Base-by-base conservation (phyloP, 2,113 vertebrate species). In the Rostratula benghalensis region DNA sequence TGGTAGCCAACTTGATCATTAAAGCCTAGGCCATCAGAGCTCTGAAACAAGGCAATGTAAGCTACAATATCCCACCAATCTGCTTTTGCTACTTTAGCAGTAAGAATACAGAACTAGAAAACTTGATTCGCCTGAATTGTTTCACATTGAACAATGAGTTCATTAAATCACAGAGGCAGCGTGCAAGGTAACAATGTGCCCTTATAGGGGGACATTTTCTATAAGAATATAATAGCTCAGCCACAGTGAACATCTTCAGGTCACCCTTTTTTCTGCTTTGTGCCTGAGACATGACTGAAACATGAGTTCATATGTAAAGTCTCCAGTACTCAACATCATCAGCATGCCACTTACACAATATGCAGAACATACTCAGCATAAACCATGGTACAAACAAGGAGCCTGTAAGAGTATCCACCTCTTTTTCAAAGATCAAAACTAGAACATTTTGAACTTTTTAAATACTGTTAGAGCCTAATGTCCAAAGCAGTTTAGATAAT, bases 131-230 rank as follows among this genome's bases (percentile, higher is more conserved):
- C 61, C 45, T 0, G 0, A 87, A 65, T 24, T 68, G 37, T 21
- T 78, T 74, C 46, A 43, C 19, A 24, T 0, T 30, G 50, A 93
- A 84, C 23, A 46, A 87, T 25, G 22, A 28, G 43, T 63, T 78
- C 25, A 60, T 59, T 68, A 79, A 51, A 91, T 64, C 33, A 71
- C 17, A 0, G 0, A 31, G 54, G 41, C 3, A 1, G 41, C 3
- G 0, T 20, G 14, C 10, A 78, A 95, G 74, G 35, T 89, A 71
- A 7, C 28, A 68, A 0, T 0, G 1, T 30, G 30, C 19, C 30
- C 30, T 20, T 20, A 3, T 0, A 1, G 51, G 75, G 22, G 41
- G 10, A 85, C 46, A 9, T 43, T 51, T 45, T 75, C 39, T 65
- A 11, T 19, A 50, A 71, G 56, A 87, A 70, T 19, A 4, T 39